phyloP scores from a whole-genome alignment of 2,113 vertebrate species.

The Petroica traversi region DNA sequence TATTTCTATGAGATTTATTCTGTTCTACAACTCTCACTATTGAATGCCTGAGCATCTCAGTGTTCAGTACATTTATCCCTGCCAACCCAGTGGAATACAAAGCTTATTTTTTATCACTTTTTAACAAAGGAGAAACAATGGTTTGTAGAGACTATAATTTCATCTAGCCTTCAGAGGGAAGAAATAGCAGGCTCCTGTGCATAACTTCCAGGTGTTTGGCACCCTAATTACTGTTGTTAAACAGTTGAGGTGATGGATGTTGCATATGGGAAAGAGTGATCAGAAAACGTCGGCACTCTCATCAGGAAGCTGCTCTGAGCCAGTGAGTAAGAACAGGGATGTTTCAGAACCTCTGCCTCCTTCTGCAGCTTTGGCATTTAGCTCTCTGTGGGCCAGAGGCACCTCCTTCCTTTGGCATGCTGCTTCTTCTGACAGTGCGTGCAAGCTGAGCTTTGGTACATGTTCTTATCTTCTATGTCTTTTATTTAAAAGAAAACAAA shows the following conservation, averaged over 20 bases:
- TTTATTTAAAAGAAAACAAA: neutral
- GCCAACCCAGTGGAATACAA: neutral
- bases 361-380: constrained; percentile 24
- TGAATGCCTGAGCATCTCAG: neutral
- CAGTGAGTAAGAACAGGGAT: neutral
- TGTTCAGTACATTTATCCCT: neutral
- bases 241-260: neutral
- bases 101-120: neutral
- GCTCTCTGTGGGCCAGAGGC: neutral
- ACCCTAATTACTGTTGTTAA: neutral
- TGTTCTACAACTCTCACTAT: neutral
- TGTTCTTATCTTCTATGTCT: neutral
- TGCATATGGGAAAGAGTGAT: neutral
- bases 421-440: neutral
- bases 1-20: neutral
- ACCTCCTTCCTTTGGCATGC: neutral
- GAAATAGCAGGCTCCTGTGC: neutral
- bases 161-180: neutral
- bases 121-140: neutral
- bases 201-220: neutral
- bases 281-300: neutral
- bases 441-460: neutral
- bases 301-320: neutral
- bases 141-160: fast-evolving
- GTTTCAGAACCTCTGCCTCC: neutral